Evolutionary conservation across 2,888 invertebrate genomes (phyloP), one percentile per base, ranked within the genome.

Genomic region (Protophormia terraenovae): DNA sequence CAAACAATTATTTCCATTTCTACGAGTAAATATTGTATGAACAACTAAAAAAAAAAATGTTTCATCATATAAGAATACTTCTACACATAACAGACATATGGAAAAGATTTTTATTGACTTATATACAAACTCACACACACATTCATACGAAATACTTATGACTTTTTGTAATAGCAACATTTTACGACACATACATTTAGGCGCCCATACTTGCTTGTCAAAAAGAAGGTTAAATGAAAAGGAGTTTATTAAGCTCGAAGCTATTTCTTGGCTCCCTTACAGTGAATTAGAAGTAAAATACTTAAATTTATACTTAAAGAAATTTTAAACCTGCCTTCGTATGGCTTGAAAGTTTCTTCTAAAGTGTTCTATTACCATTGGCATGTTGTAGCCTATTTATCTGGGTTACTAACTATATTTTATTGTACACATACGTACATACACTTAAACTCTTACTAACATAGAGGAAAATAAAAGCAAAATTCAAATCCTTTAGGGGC

Each of bases 1-100:
- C 55, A 58, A 76, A 71, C 55, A 71, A 71, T 55, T 76, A 69
- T 76, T 69, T 73, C 47, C 32, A 35, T 82, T 64, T 41, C n/a
- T 35, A 45, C 29, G 7, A 62, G 32, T 35, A 47, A 47, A 60
- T 60, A 47, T 60, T 45, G 22, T 29, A 64, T 67, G 45, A n/a
- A n/a, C n/a, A n/a, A n/a, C n/a, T 53, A 71, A 35, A 58, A 62
- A 60, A 64, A 24, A 55, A 71, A 38, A 64, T 64, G 14, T 53
- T 76, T 82, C 14, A 35, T 7, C n/a, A n/a, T 71, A 69, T 55
- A 76, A 38, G 38, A 35, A 16, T n/a, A 55, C 67, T 64, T 35
- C 27, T 62, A 24, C 38, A 50, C 29, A 73, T 35, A 16, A 62
- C 22, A 24, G n/a, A 50, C 32, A 69, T 12, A 32, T 58, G 47